Base-by-base conservation (phyloP, 2,113 vertebrate species). In the Engraulis encrasicolus region DNA sequence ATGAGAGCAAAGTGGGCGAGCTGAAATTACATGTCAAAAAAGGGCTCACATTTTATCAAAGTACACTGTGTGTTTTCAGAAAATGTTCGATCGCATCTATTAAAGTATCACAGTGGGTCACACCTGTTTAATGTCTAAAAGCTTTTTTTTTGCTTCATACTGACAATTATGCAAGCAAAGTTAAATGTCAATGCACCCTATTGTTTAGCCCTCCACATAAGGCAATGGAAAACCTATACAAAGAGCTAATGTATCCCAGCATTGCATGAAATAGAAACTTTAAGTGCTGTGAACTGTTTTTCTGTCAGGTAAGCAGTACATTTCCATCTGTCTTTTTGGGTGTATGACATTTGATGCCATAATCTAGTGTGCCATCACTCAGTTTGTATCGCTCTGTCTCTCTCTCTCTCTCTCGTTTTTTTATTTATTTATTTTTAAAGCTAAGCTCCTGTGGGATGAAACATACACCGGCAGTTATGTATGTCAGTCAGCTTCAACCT, bases 41-140 rank as follows among this genome's bases (percentile, higher is more conserved):
- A 94, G 93, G 94, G 94, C 94, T 92, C 93, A 92, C 92, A 81
- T 95, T 95, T 87, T 61, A 93, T 92, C 92, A 94, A 95, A 94
- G 92, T 93, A 93, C 93, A 90, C 91, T 89, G 92, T 90, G 90
- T 95, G 91, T 94, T 93, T 93, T 92, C 91, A 93, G 92, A 92
- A 94, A 94, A 92, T 93, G 92, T 95, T 95, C 94, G 94, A 95
- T 94, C 94, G 93, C 93, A 92, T 95, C 95, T 94, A 94, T 92
- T 93, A 94, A 94, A 93, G 94, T 95, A 95, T 94, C 93, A 95
- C 94, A 93, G 93, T 92, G 92, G 95, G 95, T 94, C 95, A 95
- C 93, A 94, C 94, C 88, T 94, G 94, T 66, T 85, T 84, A 89
- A 90, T 93, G 93, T 95, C 93, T 95, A 95, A 95, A 95, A 95